phyloP scores from a whole-genome alignment of 2,888 invertebrate species.

The Thysanoteuthis rhombus region DNA sequence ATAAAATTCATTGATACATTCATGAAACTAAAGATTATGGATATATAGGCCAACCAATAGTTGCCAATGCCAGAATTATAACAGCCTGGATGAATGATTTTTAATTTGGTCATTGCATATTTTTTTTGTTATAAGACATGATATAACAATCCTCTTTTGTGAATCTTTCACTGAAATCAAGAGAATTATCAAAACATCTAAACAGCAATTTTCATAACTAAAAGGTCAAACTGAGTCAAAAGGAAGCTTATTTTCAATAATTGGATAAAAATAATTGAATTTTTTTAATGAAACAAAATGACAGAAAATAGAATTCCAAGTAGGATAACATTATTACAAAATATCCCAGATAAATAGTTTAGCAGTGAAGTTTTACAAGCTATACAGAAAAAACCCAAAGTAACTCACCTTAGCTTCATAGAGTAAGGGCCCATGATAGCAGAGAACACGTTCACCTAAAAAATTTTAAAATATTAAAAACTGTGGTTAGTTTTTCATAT shows the following conservation, averaged over 20 bases:
- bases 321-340: not conserved
- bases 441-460: conserved; percentile 77
- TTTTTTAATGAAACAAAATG: not conserved
- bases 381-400: conserved; percentile 1
- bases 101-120: too few relatives aligned
- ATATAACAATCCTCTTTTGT: too few relatives aligned
- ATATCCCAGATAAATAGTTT: not conserved
- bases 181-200: too few relatives aligned
- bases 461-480: conserved; percentile 34
- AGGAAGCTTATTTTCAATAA: not conserved
- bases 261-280: not conserved
- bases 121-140: too few relatives aligned
- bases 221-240: too few relatives aligned
- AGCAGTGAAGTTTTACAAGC: not conserved
- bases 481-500: not conserved
- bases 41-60: too few relatives aligned
- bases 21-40: too few relatives aligned
- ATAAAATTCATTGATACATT: too few relatives aligned
- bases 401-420: conserved; percentile 85
- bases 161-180: too few relatives aligned
- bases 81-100: too few relatives aligned
- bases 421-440: conserved; percentile 94
- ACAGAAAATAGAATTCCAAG: not conserved
- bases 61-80: too few relatives aligned
- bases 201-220: too few relatives aligned